Base-by-base conservation (phyloP, 2,888 invertebrate species). In the Allacma fusca region DNA sequence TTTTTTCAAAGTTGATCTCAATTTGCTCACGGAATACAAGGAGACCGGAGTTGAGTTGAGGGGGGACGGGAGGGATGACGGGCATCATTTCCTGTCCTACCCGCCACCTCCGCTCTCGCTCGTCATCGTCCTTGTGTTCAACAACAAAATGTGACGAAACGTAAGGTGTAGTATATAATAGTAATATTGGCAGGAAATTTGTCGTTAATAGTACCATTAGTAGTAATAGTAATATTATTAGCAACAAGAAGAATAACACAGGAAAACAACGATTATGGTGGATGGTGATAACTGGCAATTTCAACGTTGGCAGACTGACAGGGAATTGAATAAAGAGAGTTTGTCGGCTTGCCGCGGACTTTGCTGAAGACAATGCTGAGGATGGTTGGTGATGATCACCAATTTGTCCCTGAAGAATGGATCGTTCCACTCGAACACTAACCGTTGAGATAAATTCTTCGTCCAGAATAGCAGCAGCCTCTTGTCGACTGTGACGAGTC, bases 161-260 rank as follows among this genome's bases (percentile, higher is more conserved):
- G 62, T 65, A 50, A 23, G 21, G 23, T 68, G 67, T 75, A 75
- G 57, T 59, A 50, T 57, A 23, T 75, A 75, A 50, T 78, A 72
- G 65, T 78, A 73, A 43, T 68, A 78, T 73, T 79, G 79, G 79
- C 79, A 79, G 79, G 79, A 79, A 79, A 77, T 79, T 77, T 71
- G 75, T 79, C 75, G 69, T 75, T 67, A 75, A 43, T 73, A 73
- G 40, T 62, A 73, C 40, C 59, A 73, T 73, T 64, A 64, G 13
- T 40, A 79, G 64, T 70, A 79, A 43, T 70, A 76, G 34, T 43
- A 76, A 50, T 43, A 76, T 59, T 67, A 78, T 70, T 65, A 78
- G 72, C 72, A 76, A 76, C 78, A 78, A 78, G 71, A 78, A 34
- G 75, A 70, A 74, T 77, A 77, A 70, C 75, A 77, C 72, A 69